Evolutionary conservation across 2,888 invertebrate species (phyloP), one percentile per base, ranked within the genome.

Genomic region (Spisula subtruncata): DNA sequence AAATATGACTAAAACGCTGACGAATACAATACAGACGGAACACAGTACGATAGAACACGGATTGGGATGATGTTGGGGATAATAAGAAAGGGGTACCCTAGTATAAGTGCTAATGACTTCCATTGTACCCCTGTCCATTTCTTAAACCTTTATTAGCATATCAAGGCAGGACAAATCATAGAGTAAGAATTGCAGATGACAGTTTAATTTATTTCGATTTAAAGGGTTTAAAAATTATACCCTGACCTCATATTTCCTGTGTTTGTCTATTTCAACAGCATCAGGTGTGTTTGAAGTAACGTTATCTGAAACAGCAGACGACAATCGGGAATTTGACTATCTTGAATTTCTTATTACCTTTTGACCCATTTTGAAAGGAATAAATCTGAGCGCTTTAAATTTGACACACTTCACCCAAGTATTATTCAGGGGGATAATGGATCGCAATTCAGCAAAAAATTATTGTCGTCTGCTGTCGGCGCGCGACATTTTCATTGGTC

Each of bases 401-500:
- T 41, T 80, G 85, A 85, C 85, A 85, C 41, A 85, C 56, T 85
- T 85, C 79, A 85, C 79, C 85, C 79, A 51, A 32, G n/a, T 80
- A 16, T 75, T 85, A 32, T 79, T 79, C 35, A 46, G n/a, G 51
- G 41, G 71, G 80, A 85, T 80, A 85, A 85, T 79, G 35, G 80
- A 32, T 80, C 79, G 79, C 85, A 60, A 85, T 79, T 85, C 85
- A 85, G 85, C 85, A 85, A 85, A 85, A n/a, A 85, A 80, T 48
- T 32, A 35, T 54, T 60, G 80, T 88, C 80, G 87, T 88, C 87
- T 79, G 83, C 83, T 41, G 41, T 12, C 81, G 29, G 83, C 89
- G 86, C 87, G 89, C 86, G 89, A 83, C 87, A 41, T 51, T 81
- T 87, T 87, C 66, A 89, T 89, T 89, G 89, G 89, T 89, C 89